Evolutionary conservation across 2,797 vertebrate species (phyloP), one percentile per base, ranked within the genome.

Genomic region (Lacerta bilineata): DNA sequence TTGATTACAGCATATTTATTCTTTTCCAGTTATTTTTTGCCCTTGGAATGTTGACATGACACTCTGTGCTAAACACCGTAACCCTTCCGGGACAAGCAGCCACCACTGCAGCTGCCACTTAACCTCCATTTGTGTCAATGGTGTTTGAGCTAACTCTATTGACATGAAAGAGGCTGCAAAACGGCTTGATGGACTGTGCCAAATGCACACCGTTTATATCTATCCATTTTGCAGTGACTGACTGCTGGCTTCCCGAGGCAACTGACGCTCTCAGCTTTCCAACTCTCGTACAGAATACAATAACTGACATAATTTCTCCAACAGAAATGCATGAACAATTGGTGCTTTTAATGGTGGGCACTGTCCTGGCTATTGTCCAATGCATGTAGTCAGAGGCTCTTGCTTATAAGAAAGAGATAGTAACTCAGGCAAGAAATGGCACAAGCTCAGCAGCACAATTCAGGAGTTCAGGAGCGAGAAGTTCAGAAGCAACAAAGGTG

Each of bases 191-290:
- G 50, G 66, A 87, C 36, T 13, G 20, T 72, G 78, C 68, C 74
- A 87, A 71, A 83, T 71, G 4, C 18, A 5, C 76, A 5, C 39
- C 17, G 29, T 20, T 76, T 66, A 69, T 15, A 86, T 25, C 79
- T 68, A 15, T 43, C 11, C 25, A 27, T 64, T 71, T 55, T 68
- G 29, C 68, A 72, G 17, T 8, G 17, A 80, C 18, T 46, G 36
- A 76, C 72, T 68, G 61, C 33, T 87, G 83, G 68, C n/a, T 78
- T 88, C 20, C 83, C 64, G 80, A 81, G 64, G 72, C 79, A 83
- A 85, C 90, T 93, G 88, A 91, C 83, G 55, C 69, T 82, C 80
- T 87, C 87, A 86, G 86, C 85, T 92, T 90, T 74, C 88, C 81
- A 85, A 77, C 81, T 50, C 84, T 80, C 86, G 84, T 87, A 85